Percentiles rank a stretch among this genome's conserved stretches.
Conservation (phyloP, 2,797 vertebrate genomes). For the Percopsis omiscomaycus region DNA sequence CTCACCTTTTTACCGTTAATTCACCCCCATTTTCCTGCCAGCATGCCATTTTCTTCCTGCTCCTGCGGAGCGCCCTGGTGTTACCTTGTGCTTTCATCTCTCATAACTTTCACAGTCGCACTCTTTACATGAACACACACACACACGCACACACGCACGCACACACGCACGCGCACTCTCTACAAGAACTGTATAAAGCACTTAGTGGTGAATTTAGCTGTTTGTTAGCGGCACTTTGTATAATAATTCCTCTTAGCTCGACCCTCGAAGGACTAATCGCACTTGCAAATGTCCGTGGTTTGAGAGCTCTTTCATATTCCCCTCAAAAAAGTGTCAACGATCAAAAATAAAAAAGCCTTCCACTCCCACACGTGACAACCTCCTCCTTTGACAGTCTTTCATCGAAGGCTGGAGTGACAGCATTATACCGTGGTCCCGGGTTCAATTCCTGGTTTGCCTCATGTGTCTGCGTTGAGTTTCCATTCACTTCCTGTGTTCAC, state of each 20-base stretch:
- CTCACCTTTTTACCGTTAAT: background rate
- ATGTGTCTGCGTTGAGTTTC: too few species aligned
- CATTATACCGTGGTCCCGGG: background rate
- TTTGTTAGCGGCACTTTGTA: constrained; percentile 22
- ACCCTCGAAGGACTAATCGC: constrained; percentile 36
- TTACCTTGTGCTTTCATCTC: background rate
- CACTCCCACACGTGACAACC: background rate
- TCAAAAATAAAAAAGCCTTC: background rate
- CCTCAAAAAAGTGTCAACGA: background rate
- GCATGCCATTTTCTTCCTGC: background rate
- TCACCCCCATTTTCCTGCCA: background rate
- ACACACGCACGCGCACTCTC: background rate
- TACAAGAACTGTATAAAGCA: background rate
- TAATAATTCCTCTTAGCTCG: constrained; percentile 18
- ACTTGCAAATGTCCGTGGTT: constrained; percentile 23
- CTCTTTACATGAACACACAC: background rate
- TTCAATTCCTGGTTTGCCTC: too few species aligned
- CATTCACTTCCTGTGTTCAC: too few species aligned
- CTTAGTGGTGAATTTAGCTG: background rate
- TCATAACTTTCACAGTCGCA: background rate
- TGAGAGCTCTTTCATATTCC: background rate
- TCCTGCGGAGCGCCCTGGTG: background rate
- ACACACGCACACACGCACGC: constrained; percentile 11
- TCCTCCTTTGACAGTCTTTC: background rate
- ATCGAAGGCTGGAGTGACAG: background rate